Percentiles rank a stretch among this genome's conserved stretches.
phyloP scores from a whole-genome alignment of 2,888 invertebrate species.

The Molorchus minor region DNA sequence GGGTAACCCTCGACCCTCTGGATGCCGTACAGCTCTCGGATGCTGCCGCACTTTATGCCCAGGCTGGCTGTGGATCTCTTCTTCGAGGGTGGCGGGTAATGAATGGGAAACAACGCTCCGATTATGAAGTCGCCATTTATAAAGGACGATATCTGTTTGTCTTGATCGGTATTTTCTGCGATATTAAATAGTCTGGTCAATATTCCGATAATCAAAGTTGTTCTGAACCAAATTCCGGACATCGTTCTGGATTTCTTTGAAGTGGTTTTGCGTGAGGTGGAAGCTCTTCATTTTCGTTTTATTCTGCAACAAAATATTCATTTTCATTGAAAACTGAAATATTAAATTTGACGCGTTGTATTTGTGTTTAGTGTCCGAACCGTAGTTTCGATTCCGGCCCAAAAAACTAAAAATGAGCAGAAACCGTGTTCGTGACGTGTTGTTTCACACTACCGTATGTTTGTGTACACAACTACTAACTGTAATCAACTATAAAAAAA shows the following conservation, averaged over 20 bases:
- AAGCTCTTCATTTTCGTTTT: constrained; percentile 21
- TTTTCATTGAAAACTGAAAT: too few species aligned
- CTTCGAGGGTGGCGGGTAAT: constrained; percentile 61
- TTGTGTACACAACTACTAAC: too few species aligned
- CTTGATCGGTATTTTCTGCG: constrained; percentile 23
- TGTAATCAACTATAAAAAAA: too few species aligned
- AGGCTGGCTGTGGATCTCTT: constrained; percentile 50
- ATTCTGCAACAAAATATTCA: constrained; percentile 27
- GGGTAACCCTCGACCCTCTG: constrained; percentile 74
- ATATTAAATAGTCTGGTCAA: constrained; percentile 21
- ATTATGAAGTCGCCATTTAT: constrained; percentile 68
- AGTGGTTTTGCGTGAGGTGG: neutral
- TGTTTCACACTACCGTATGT: too few species aligned
- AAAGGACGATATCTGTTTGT: constrained; percentile 62
- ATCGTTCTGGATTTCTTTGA: constrained; percentile 5
- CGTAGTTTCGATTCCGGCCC: too few species aligned
- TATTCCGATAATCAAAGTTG: constrained; percentile 15
- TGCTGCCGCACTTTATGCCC: constrained; percentile 66
- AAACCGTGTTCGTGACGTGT: too few species aligned
- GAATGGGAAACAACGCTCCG: constrained; percentile 67
- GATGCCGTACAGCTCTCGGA: constrained; percentile 80
- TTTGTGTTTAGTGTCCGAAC: too few species aligned
- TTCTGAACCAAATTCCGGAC: constrained; percentile 15
- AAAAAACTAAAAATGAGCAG: too few species aligned
- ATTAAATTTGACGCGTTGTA: too few species aligned